phyloP scores from a whole-genome alignment of 2,888 invertebrate genomes.

The Dioctria linearis region DNA sequence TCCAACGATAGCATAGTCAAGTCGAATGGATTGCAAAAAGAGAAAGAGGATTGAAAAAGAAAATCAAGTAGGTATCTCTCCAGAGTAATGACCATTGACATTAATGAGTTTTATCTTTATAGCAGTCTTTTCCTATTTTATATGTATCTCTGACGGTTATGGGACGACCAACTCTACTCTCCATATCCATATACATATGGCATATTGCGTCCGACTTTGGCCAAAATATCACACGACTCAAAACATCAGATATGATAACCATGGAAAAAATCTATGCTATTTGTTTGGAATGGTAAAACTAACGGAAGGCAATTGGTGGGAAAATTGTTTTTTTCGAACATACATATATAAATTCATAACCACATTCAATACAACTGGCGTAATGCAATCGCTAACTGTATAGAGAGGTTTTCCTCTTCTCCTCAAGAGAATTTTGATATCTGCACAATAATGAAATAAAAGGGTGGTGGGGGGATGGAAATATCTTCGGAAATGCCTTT shows the following conservation, averaged over 20 bases:
- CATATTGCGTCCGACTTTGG: background rate
- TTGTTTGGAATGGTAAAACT: background rate
- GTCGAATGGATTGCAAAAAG: background rate
- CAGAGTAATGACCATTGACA: conserved; percentile 45
- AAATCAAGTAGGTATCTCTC: background rate
- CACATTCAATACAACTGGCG: background rate
- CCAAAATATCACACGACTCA: background rate
- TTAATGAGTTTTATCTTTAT: conserved; percentile 50
- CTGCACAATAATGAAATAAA: conserved; percentile 35
- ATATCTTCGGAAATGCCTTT: background rate
- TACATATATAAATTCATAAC: conserved; percentile 28
- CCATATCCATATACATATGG: background rate
- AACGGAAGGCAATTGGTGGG: background rate
- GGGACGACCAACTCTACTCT: background rate
- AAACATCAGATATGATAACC: background rate
- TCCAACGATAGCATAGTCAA: too few species aligned
- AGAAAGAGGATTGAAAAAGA: background rate
- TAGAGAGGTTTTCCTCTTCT: background rate
- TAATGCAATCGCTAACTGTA: background rate
- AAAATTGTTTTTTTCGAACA: conserved; percentile 21
- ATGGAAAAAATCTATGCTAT: background rate
- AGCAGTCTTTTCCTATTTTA: conserved; percentile 10
- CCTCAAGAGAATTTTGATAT: conserved; percentile 1
- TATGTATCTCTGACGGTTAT: background rate
- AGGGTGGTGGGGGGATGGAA: background rate